phyloP scores from a whole-genome alignment of 2,888 invertebrate species.

The Notodonta ziczac region DNA sequence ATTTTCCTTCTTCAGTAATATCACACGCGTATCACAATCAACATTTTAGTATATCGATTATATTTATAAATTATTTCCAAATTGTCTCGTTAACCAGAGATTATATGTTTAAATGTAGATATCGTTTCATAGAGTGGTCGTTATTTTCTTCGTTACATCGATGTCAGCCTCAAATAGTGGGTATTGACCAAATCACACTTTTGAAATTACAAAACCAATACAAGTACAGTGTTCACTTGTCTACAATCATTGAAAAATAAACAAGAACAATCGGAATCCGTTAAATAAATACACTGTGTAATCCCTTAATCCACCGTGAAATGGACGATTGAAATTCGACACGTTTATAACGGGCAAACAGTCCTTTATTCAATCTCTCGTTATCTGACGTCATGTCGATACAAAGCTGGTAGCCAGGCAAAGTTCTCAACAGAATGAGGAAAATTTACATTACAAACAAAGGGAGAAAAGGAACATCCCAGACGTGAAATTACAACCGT shows the following conservation, averaged over 20 bases:
- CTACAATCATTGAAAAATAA: slow-evolving; percentile 8
- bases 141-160: no score
- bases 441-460: slow-evolving; percentile 73
- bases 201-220: neutral
- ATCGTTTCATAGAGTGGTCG: no score
- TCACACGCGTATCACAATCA: no score
- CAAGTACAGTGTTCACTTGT: neutral
- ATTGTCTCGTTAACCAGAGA: no score
- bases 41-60: no score
- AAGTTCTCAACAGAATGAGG: slow-evolving; percentile 58
- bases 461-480: slow-evolving; percentile 60
- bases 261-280: slow-evolving; percentile 20
- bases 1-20: no score
- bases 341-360: slow-evolving; percentile 51
- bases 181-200: neutral
- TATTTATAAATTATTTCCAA: no score
- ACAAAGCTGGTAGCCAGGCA: slow-evolving; percentile 61
- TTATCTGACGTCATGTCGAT: slow-evolving; percentile 64
- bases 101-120: no score
- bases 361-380: slow-evolving; percentile 65
- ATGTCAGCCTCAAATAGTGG: no score
- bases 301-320: slow-evolving; percentile 59
- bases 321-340: slow-evolving; percentile 50
- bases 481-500: slow-evolving; percentile 65
- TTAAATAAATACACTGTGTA: slow-evolving; percentile 42